phyloP scores from a whole-genome alignment of 2,888 invertebrate genomes.

The Tiliacea citrago region DNA sequence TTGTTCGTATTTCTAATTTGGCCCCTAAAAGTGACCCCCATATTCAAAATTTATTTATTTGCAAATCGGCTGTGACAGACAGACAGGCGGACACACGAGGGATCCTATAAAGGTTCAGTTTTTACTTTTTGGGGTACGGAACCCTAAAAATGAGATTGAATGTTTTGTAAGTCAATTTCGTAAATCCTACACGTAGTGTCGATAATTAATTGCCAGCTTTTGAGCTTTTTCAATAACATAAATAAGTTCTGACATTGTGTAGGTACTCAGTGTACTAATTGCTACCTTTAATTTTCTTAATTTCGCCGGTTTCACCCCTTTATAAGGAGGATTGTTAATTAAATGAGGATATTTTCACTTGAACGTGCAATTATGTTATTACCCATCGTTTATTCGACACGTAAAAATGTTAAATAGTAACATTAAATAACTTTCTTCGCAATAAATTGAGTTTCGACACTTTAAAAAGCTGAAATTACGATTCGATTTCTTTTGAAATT shows the following conservation, averaged over 20 bases:
- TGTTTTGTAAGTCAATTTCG: background rate
- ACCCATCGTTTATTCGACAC: conserved; percentile 49
- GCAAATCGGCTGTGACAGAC: too few species aligned
- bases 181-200: background rate
- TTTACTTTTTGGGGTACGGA: too few species aligned
- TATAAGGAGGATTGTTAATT: conserved; percentile 43
- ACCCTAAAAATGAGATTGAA: background rate
- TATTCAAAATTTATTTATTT: too few species aligned
- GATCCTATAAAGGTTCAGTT: too few species aligned
- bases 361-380: conserved; percentile 51
- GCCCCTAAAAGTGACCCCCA: too few species aligned
- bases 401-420: conserved; percentile 51
- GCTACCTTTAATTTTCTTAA: conserved; percentile 37
- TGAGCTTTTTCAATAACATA: conserved; percentile 11
- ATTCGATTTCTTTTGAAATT: conserved; percentile 36
- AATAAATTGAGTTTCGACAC: conserved; percentile 43
- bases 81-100: too few species aligned
- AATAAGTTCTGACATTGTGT: conserved; percentile 28
- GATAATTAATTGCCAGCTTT: conserved; percentile 22
- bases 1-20: too few species aligned
- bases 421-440: conserved; percentile 58
- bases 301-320: conserved; percentile 50
- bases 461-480: conserved; percentile 28
- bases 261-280: conserved; percentile 44
- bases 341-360: conserved; percentile 50